These are phyloP conservation scores for Acanthosepion pharaonis DNA, from an alignment of 2,888 invertebrate genomes.

Conservation along the genomic window DNA sequence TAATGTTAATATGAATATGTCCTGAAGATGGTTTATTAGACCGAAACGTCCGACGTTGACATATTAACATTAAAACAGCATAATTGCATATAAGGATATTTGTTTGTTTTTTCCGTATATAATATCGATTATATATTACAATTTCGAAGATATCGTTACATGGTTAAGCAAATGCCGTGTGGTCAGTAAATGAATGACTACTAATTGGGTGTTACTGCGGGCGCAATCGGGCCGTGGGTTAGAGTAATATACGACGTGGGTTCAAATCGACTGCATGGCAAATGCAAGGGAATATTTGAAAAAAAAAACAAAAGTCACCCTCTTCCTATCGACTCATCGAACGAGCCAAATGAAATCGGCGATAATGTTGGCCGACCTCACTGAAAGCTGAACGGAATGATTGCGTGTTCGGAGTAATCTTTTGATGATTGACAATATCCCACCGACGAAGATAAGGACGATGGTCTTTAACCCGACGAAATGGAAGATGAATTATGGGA, in stretches of 20 bases:
- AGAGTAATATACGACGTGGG: not conserved
- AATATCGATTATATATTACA: too few relatives aligned
- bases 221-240: too few relatives aligned
- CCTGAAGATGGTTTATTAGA: too few relatives aligned
- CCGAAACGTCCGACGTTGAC: too few relatives aligned
- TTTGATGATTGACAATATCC: slow-evolving; percentile 33
- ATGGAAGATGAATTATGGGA: not conserved
- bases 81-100: too few relatives aligned
- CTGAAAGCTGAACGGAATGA: not conserved
- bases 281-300: not conserved
- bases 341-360: not conserved
- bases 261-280: not conserved
- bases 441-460: not conserved
- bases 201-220: too few relatives aligned
- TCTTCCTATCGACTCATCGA: not conserved
- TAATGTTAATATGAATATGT: too few relatives aligned
- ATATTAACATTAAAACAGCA: too few relatives aligned
- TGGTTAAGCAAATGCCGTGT: too few relatives aligned
- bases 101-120: too few relatives aligned
- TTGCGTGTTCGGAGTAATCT: not conserved
- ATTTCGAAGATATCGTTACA: too few relatives aligned
- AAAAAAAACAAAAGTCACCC: not conserved
- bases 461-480: not conserved
- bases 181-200: too few relatives aligned
- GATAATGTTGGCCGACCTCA: not conserved